A percentile compares a stretch with the other conserved stretches of the same genome.
Evolutionary conservation across 1,140 invertebrate genomes (phyloP).

Genomic region (Teleopsis dalmanni): DNA sequence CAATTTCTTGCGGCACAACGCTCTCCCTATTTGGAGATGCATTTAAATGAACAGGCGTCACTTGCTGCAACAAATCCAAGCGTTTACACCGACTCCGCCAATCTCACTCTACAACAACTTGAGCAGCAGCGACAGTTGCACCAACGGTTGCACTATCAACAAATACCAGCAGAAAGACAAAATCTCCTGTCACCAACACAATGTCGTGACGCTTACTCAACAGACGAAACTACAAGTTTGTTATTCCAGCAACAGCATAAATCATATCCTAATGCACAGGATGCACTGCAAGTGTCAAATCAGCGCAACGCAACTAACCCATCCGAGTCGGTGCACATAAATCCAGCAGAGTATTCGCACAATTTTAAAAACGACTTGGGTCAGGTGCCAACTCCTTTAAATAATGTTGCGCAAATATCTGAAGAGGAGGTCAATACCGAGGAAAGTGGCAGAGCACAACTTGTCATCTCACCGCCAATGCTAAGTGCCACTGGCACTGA

Average conservation of each 20-base stretch:
- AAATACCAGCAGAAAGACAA: conserved; percentile 21
- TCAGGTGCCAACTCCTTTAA: not conserved
- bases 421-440: not conserved
- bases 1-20: not conserved
- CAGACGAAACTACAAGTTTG: no score
- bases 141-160: conserved; percentile 10
- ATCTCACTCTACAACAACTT: not conserved
- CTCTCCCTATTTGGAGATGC: not conserved
- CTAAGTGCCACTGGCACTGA: conserved; percentile 39
- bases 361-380: no score
- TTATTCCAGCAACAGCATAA: no score
- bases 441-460: conserved; percentile 6
- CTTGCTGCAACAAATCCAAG: not conserved
- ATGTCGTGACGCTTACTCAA: no score
- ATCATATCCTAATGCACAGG: no score
- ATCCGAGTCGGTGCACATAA: conserved; percentile 23
- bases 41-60: not conserved
- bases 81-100: not conserved
- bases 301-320: conserved; percentile 29
- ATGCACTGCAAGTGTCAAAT: no score
- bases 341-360: conserved; percentile 13
- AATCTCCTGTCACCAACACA: conserved; percentile 28
- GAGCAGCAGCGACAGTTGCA: conserved; percentile 1
- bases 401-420: not conserved
- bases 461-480: conserved; percentile 23